These are phyloP conservation scores for Oreocharis arfaki DNA, from an alignment of 2,113 vertebrate species.

Conservation along the genomic window DNA sequence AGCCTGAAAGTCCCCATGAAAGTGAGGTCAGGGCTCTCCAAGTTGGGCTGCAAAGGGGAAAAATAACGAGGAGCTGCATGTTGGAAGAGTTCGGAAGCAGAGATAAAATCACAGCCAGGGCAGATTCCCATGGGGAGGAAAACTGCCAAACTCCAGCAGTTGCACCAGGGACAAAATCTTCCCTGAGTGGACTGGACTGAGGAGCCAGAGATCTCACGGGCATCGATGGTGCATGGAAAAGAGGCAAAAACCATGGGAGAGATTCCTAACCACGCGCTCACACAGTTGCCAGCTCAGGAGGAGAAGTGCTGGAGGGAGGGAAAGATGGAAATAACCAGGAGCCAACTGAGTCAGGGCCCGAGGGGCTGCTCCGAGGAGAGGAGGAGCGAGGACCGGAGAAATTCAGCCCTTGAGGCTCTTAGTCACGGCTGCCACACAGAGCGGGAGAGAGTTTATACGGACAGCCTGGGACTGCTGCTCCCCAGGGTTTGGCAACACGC, in stretches of 20 bases:
- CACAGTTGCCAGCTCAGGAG: neutral
- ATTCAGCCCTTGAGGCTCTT: neutral
- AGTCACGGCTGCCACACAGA: neutral
- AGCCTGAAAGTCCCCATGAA: neutral
- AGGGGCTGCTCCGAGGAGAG: neutral
- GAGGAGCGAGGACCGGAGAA: neutral
- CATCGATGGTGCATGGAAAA: fast-evolving
- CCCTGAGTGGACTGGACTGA: fast-evolving
- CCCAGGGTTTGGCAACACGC: neutral
- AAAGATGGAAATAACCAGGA: neutral
- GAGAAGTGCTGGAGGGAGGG: neutral
- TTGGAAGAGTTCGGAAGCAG: neutral
- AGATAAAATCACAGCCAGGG: neutral
- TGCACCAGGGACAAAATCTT: neutral
- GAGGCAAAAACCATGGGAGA: fast-evolving
- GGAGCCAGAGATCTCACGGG: neutral
- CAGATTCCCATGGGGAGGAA: neutral
- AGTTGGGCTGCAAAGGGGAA: neutral
- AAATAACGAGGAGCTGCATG: neutral
- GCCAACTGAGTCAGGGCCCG: neutral
- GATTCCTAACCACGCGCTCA: fast-evolving
- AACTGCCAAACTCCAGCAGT: neutral
- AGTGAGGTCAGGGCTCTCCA: neutral
- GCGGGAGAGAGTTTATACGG: neutral
- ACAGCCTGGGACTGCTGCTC: neutral